These are phyloP conservation scores for Aspidoscelis tigris DNA, from an alignment of 2,113 vertebrate genomes.

Conservation along the genomic window DNA sequence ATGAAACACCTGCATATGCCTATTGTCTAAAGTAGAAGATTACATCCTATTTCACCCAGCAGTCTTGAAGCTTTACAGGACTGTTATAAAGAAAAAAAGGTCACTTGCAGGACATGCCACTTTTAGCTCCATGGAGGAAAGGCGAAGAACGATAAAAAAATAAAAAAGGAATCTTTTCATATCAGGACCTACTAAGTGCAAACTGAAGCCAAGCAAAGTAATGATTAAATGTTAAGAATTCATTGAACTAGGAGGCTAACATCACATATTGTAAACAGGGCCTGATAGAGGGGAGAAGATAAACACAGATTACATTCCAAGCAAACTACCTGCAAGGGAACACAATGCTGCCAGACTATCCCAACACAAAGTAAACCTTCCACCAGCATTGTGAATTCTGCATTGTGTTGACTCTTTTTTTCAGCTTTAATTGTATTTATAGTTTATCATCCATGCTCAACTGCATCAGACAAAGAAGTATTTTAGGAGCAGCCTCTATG, in stretches of 20 bases:
- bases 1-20: no score
- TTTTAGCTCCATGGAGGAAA: background rate
- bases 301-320: background rate
- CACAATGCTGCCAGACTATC: conserved; percentile 20
- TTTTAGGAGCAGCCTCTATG: conserved; percentile 46
- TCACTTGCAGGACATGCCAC: background rate
- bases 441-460: conserved; percentile 48
- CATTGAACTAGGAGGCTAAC: background rate
- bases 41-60: background rate
- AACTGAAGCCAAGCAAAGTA: background rate
- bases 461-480: conserved; percentile 28
- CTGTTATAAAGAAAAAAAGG: background rate
- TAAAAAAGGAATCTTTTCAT: background rate
- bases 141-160: no score
- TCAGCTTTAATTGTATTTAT: conserved; percentile 53
- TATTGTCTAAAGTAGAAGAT: background rate
- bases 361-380: conserved; percentile 20
- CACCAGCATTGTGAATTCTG: conserved; percentile 13
- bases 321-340: background rate
- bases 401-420: background rate
- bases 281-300: background rate
- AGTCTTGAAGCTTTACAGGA: background rate
- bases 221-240: conserved; percentile 1
- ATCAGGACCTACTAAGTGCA: background rate
- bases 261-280: background rate